These are phyloP conservation scores for Patella ulyssiponensis DNA, from an alignment of 2,888 invertebrate genomes.

Conservation along the genomic window DNA sequence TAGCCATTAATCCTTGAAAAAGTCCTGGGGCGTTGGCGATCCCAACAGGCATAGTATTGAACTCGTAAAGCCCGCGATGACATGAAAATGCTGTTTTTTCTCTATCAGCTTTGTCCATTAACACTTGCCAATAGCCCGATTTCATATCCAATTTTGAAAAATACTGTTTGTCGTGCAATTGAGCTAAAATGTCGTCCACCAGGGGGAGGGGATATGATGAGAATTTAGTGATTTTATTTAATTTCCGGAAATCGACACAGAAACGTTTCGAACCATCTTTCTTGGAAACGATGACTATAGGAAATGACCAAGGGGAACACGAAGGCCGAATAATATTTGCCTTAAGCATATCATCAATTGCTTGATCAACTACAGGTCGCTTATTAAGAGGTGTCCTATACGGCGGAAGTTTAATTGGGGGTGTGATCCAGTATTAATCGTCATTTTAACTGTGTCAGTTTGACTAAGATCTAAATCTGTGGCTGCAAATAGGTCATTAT, in stretches of 20 bases:
- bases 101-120: slow-evolving; percentile 15
- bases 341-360: neutral
- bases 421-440: slow-evolving; percentile 5
- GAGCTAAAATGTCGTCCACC: slow-evolving; percentile 5
- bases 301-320: slow-evolving; percentile 25
- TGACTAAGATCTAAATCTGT: neutral
- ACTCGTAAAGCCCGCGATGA: too few relatives aligned
- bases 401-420: neutral
- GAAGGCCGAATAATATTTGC: slow-evolving; percentile 18
- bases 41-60: slow-evolving; percentile 22
- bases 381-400: neutral
- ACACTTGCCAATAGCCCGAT: slow-evolving; percentile 18
- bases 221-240: slow-evolving; percentile 10
- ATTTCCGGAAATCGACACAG: neutral
- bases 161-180: neutral
- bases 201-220: neutral
- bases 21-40: slow-evolving; percentile 13
- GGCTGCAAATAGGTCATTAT: neutral
- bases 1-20: slow-evolving; percentile 20
- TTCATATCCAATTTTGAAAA: slow-evolving; percentile 21
- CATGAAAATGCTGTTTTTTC: slow-evolving; percentile 24
- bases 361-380: neutral
- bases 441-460: neutral
- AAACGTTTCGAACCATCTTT: slow-evolving; percentile 22
- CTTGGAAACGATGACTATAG: slow-evolving; percentile 33